phyloP scores from a whole-genome alignment of 2,888 invertebrate genomes.

The Acronicta aceris region DNA sequence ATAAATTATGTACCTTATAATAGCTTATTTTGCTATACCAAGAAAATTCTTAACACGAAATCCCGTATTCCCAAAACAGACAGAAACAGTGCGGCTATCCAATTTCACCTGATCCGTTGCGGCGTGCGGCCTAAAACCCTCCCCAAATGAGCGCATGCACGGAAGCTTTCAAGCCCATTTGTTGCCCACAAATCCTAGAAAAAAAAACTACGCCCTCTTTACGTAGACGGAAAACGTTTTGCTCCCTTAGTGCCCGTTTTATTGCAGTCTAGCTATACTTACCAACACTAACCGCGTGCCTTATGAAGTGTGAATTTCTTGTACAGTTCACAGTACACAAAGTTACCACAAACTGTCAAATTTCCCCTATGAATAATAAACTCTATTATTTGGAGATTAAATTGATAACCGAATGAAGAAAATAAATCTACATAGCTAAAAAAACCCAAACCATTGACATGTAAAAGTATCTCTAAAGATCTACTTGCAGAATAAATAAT shows the following conservation, averaged over 20 bases:
- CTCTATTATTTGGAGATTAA: too few relatives aligned
- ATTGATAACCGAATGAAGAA: too few relatives aligned
- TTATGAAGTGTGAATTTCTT: neutral
- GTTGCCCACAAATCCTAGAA: conserved; percentile 68
- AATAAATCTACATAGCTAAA: too few relatives aligned
- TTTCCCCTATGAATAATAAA: too few relatives aligned
- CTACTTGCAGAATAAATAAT: too few relatives aligned
- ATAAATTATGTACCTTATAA: neutral
- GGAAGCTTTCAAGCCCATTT: conserved; percentile 73
- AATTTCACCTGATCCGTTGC: conserved; percentile 52
- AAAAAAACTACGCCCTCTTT: conserved; percentile 55
- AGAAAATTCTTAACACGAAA: conserved; percentile 12
- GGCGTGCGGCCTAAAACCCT: conserved; percentile 46
- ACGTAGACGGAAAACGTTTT: conserved; percentile 29
- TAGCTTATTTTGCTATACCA: neutral
- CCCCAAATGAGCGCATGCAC: conserved; percentile 68
- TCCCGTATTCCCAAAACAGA: conserved; percentile 29
- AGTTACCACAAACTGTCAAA: too few relatives aligned
- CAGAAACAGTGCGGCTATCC: conserved; percentile 38
- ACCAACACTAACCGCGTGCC: conserved; percentile 5
- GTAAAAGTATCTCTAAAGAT: too few relatives aligned
- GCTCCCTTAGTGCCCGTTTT: conserved; percentile 39
- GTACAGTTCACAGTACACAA: too few relatives aligned
- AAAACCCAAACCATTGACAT: too few relatives aligned
- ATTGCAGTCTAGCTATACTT: conserved; percentile 36